These are phyloP conservation scores for Achlya flavicornis DNA, from an alignment of 2,888 invertebrate genomes.

Conservation along the genomic window DNA sequence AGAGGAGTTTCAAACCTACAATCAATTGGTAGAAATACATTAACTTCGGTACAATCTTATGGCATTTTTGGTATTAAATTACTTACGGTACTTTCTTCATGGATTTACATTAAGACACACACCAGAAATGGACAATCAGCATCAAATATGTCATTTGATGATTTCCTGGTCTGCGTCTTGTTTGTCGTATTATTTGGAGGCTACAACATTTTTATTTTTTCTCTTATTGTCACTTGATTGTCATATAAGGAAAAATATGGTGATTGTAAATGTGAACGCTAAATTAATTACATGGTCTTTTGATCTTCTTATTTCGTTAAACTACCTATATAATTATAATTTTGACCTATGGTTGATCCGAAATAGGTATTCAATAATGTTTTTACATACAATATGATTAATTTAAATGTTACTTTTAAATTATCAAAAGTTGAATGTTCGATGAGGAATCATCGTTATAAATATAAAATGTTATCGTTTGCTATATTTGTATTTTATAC, in stretches of 20 bases:
- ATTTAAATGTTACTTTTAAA: neutral
- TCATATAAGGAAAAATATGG: neutral
- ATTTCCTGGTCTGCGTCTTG: neutral
- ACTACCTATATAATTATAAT: neutral
- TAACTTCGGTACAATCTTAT: neutral
- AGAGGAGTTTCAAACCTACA: neutral
- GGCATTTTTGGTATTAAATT: neutral
- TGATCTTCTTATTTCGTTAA: neutral
- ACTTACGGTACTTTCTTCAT: neutral
- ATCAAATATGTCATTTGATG: neutral
- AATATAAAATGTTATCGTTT: neutral
- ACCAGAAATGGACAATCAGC: neutral
- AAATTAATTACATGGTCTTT: neutral
- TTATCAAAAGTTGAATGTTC: neutral
- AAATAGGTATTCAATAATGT: neutral
- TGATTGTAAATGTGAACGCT: neutral
- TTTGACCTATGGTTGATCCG: neutral
- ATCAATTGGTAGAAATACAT: neutral
- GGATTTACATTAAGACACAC: neutral
- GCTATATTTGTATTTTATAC: neutral
- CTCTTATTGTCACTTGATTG: neutral
- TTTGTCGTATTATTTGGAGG: neutral
- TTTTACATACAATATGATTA: neutral
- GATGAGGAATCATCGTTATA: neutral
- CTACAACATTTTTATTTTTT: neutral